phyloP scores from a whole-genome alignment of 1,140 invertebrate species.

The Propsilocerus akamusi region DNA sequence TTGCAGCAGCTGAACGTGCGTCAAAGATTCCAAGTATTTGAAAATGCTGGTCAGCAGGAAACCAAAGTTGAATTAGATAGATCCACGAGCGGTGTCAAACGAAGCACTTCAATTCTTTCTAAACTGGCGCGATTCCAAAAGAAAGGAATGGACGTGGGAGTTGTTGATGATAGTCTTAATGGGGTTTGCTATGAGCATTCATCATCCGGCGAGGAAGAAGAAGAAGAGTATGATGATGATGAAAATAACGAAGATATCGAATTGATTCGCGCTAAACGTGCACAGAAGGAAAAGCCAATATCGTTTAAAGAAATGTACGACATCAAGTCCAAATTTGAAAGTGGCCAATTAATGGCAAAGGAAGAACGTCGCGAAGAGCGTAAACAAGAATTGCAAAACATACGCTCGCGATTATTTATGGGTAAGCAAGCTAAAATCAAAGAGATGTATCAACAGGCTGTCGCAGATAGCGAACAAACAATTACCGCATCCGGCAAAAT shows the following conservation, averaged over 20 bases:
- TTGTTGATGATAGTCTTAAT: slow-evolving; percentile 52
- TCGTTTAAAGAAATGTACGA: slow-evolving; percentile 67
- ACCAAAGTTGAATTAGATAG: slow-evolving; percentile 31
- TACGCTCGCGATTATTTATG: slow-evolving; percentile 65
- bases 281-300: slow-evolving; percentile 46
- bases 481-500: slow-evolving; percentile 39
- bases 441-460: slow-evolving; percentile 78
- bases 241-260: slow-evolving; percentile 28
- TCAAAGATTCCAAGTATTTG: slow-evolving; percentile 72
- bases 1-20: slow-evolving; percentile 65
- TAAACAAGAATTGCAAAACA: slow-evolving; percentile 75
- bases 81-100: slow-evolving; percentile 35
- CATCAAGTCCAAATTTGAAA: slow-evolving; percentile 60
- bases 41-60: slow-evolving; percentile 32
- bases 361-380: slow-evolving; percentile 57
- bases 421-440: slow-evolving; percentile 81
- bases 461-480: slow-evolving; percentile 52
- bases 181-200: slow-evolving; percentile 35
- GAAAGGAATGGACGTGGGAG: slow-evolving; percentile 60
- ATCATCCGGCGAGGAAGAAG: slow-evolving; percentile 33
- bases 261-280: slow-evolving; percentile 22
- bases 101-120: slow-evolving; percentile 57
- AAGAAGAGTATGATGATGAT: slow-evolving; percentile 25
- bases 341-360: slow-evolving; percentile 35
- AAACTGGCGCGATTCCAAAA: slow-evolving; percentile 66